Base-by-base conservation (phyloP, 1,140 invertebrate species). In the Tetragnatha versicolor region DNA sequence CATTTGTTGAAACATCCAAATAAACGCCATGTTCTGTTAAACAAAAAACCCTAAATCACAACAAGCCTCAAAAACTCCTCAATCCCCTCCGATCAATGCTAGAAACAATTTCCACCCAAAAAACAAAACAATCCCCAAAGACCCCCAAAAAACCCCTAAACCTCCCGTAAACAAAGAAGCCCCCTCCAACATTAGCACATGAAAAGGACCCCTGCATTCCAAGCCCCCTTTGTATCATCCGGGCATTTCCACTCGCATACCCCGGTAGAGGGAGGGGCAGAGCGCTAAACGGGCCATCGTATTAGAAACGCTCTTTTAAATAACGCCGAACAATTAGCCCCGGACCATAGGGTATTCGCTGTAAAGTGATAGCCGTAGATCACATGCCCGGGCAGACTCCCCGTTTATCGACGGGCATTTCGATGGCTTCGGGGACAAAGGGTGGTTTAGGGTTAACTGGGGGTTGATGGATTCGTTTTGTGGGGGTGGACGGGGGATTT, bases 221-320 rank as follows among this genome's bases (percentile, higher is more conserved):
- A 33, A 2, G 25, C 25, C 55, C 69, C 69, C 55, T 75, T 49
- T 63, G 68, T 70, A 70, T 25, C 72, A 61, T 75, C 68, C 27
- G 55, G 72, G 68, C 68, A 53, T 70, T 70, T 70, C 68, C 68
- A 70, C 51, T 70, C 39, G 68, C 49, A 37, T 33, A 12, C 51
- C 27, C 68, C 37, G n/a, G 42, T 63, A 42, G 33, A 20, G 31
- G 49, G 66, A 29, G 51, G 68, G 42, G 35, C 45, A 75, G 42
- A 75, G 39, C 35, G 72, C 58, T 75, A 75, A 75, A 75, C 72
- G 72, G 72, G 72, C 72, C 55, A 75, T 75, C 72, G 72, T 58
- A 75, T 75, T 75, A 75, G 72, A 10, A 14, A 58, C 61, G 61
- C 22, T 58, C 72, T 75, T 75, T 75, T 75, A 75, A 75, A 75